These are phyloP conservation scores for Sinosuthora webbiana DNA, from an alignment of 2,113 vertebrate genomes.

Conservation along the genomic window DNA sequence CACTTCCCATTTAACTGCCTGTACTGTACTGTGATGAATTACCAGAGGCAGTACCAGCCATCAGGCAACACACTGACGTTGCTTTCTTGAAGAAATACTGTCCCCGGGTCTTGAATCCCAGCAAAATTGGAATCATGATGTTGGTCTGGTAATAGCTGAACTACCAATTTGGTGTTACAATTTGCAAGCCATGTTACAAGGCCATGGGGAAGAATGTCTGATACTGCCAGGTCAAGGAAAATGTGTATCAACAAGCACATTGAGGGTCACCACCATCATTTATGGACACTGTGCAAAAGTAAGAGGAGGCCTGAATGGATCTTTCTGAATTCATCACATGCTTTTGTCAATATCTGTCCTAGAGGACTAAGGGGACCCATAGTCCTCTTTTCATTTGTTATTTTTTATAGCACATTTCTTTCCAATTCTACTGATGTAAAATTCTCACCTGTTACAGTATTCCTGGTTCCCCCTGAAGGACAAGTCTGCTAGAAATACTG, in stretches of 20 bases:
- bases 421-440: not conserved
- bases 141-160: conserved; percentile 15
- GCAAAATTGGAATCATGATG: not conserved
- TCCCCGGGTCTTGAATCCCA: not conserved
- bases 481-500: conserved; percentile 13
- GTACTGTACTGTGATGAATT: not conserved
- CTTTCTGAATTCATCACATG: not conserved
- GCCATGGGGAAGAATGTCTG: not conserved
- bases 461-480: not conserved
- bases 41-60: not conserved
- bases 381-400: conserved; percentile 9
- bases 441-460: not conserved
- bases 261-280: conserved; percentile 17
- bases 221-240: conserved; percentile 10
- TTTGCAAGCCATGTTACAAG: conserved; percentile 11
- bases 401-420: conserved; percentile 23
- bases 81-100: conserved; percentile 21
- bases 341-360: conserved; percentile 27
- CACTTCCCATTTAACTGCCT: not conserved
- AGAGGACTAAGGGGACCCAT: not conserved
- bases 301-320: not conserved
- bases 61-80: not conserved
- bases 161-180: conserved; percentile 14
- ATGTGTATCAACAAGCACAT: not conserved
- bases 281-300: not conserved